Evolutionary conservation across 2,113 vertebrate genomes (phyloP), one percentile per base, ranked within the genome.

Genomic region (Pelodiscus sinensis): DNA sequence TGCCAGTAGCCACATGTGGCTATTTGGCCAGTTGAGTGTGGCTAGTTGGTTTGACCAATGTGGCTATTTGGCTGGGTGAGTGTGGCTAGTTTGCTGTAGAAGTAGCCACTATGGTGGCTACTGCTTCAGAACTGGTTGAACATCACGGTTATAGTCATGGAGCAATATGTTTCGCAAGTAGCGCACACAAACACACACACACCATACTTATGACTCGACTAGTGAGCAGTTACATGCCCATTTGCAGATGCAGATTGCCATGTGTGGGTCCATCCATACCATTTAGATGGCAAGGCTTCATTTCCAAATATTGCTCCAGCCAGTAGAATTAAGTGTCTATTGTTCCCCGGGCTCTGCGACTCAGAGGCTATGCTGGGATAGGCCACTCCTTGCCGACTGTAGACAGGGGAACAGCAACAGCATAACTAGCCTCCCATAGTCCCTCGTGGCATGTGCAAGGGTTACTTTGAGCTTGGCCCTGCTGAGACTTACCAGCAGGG

Each of bases 191-290:
- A 58, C 83, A 18, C 6, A 38, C 54, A 79, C 21, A 52, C 1
- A 3, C 6, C 31, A 35, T 9, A 54, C 7, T 8, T 71, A 9
- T 8, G 0, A 10, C 11, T 51, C 18, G 7, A 16, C 11, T 60
- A 80, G 13, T n/a, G 21, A 51, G 19, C 27, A 81, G 1, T n/a
- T 52, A 79, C 55, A 2, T 35, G 55, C 21, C 31, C 7, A 56
- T 57, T 27, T 58, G 55, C 58, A 14, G 22, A 13, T 35, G 13
- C 9, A 57, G 35, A 81, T 15, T 75, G 9, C 27, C 77, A 22
- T 50, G 21, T 27, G 22, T 25, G 55, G n/a, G 9, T 38, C 55
- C n/a, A 35, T 16, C 38, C 35, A 56, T 56, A 22, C 35, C 57
- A 15, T 55, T 24, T 58, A 56, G n/a, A 8, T 35, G n/a, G 35